Evolutionary conservation across 1,140 invertebrate genomes (phyloP).

Genomic region (Drosophila willistoni): DNA sequence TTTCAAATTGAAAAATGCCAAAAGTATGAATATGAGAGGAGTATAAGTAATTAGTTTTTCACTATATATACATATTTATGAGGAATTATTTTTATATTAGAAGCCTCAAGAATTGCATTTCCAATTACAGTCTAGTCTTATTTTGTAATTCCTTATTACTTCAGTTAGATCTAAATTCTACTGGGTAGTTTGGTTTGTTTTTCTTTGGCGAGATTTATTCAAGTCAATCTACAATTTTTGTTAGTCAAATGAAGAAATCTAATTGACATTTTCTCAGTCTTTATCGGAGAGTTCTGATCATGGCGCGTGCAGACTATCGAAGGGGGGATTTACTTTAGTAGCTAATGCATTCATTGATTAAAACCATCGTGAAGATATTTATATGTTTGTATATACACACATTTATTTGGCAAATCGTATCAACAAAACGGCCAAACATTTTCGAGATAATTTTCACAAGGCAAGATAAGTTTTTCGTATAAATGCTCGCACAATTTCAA

Average conservation of each 20-base stretch:
- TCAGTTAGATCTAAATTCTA: too few species aligned
- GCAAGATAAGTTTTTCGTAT: background rate
- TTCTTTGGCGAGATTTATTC: background rate
- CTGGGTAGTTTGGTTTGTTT: background rate
- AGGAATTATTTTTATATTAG: too few species aligned
- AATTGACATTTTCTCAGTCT: background rate
- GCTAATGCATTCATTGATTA: slow-evolving; percentile 1
- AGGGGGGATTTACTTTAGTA: slow-evolving; percentile 3
- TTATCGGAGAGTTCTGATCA: background rate
- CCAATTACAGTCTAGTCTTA: too few species aligned
- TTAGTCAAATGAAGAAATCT: background rate
- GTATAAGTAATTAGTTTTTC: too few species aligned
- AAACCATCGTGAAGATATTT: background rate
- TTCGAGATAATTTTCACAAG: slow-evolving; percentile 27
- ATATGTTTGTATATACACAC: too few species aligned
- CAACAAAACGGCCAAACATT: background rate
- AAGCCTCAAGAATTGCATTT: too few species aligned
- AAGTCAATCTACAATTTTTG: background rate
- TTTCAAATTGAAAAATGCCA: too few species aligned
- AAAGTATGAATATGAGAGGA: too few species aligned
- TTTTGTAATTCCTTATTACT: too few species aligned
- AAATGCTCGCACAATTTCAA: slow-evolving; percentile 20
- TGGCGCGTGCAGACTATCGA: slow-evolving; percentile 3
- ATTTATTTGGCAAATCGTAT: background rate
- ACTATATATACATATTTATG: too few species aligned